phyloP scores from a whole-genome alignment of 2,888 invertebrate genomes.

The Aleiodes testaceus region DNA sequence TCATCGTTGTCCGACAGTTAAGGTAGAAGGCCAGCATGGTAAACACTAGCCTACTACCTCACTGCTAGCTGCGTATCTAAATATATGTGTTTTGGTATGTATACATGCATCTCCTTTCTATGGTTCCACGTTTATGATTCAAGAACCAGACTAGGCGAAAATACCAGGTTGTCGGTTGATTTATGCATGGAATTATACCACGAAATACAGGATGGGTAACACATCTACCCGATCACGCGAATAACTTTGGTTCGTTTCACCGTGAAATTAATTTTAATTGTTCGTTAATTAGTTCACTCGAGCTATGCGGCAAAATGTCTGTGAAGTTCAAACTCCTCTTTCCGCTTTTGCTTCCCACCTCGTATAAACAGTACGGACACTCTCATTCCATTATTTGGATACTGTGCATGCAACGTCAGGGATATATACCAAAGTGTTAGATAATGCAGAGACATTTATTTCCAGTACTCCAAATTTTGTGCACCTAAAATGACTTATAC shows the following conservation, averaged over 20 bases:
- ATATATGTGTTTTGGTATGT: constrained; percentile 39
- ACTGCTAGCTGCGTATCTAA: constrained; percentile 36
- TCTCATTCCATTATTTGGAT: background rate
- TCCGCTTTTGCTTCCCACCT: background rate
- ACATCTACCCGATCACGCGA: constrained; percentile 51
- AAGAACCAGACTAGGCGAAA: constrained; percentile 36
- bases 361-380: constrained; percentile 3
- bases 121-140: constrained; percentile 36
- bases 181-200: constrained; percentile 50
- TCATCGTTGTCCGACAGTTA: constrained; percentile 47
- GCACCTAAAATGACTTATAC: background rate
- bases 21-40: constrained; percentile 43
- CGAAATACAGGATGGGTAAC: constrained; percentile 43
- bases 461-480: background rate
- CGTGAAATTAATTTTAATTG: constrained; percentile 66
- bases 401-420: constrained; percentile 20
- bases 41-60: constrained; percentile 23
- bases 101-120: constrained; percentile 33
- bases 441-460: constrained; percentile 2
- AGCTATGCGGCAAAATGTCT: constrained; percentile 55
- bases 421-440: background rate
- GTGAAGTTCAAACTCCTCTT: constrained; percentile 38
- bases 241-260: constrained; percentile 57
- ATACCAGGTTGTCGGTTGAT: constrained; percentile 44
- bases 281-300: constrained; percentile 63